These are phyloP conservation scores for Porites lobata DNA, from an alignment of 92 coral and sea anemone genomes.

Conservation along the genomic window DNA sequence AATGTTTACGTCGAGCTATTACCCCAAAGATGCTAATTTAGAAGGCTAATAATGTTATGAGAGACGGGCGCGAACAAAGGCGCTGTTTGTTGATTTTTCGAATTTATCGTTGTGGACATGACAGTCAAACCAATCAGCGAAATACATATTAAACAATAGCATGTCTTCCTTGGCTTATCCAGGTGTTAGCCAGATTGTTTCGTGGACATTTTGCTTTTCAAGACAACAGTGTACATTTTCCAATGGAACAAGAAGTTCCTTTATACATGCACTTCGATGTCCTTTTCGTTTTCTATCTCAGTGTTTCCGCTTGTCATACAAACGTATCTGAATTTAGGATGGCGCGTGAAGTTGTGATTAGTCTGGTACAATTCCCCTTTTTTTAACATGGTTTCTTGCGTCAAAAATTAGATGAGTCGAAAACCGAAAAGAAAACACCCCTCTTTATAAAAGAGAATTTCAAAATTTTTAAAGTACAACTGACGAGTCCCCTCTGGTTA, in stretches of 20 bases:
- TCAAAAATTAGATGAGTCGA: neutral
- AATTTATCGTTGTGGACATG: slow-evolving; percentile 70
- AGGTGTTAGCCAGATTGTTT: slow-evolving; percentile 74
- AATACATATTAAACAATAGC: slow-evolving; percentile 71
- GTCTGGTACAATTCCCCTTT: neutral
- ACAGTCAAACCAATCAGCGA: slow-evolving; percentile 77
- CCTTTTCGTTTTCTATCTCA: neutral
- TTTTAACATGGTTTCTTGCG: slow-evolving; percentile 14
- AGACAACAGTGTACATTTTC: neutral
- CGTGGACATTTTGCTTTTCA: slow-evolving; percentile 25
- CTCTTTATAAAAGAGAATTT: slow-evolving; percentile 25
- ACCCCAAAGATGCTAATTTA: slow-evolving; percentile 92
- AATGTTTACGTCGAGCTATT: slow-evolving; percentile 80
- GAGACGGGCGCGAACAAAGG: slow-evolving; percentile 85
- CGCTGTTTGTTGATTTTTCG: slow-evolving; percentile 72
- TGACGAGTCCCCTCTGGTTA: neutral
- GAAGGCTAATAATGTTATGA: slow-evolving; percentile 81
- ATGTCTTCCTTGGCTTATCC: slow-evolving; percentile 37
- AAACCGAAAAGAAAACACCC: slow-evolving; percentile 34
- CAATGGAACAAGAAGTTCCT: neutral
- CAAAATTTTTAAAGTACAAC: neutral
- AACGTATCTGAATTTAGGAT: neutral
- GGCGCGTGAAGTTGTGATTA: slow-evolving; percentile 3
- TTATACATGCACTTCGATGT: neutral
- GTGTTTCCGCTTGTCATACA: neutral